These are phyloP conservation scores for Eilema caniola DNA, from an alignment of 2,888 invertebrate species.

Conservation along the genomic window DNA sequence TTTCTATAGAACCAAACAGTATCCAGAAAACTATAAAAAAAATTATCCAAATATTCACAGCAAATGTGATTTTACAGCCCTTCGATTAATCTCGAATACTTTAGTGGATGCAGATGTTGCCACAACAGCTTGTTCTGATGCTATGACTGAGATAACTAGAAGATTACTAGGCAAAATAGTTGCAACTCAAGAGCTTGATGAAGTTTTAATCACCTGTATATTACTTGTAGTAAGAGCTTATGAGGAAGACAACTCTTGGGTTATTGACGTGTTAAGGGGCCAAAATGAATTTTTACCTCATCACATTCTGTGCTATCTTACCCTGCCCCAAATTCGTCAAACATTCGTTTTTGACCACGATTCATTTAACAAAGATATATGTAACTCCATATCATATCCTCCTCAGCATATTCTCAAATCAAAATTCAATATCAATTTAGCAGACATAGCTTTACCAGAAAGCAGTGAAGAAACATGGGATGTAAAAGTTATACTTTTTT, in stretches of 20 bases:
- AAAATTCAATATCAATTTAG: slow-evolving; percentile 79
- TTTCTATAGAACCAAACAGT: slow-evolving; percentile 56
- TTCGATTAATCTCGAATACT: slow-evolving; percentile 67
- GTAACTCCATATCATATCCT: slow-evolving; percentile 67
- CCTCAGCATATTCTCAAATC: slow-evolving; percentile 76
- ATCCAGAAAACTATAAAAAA: slow-evolving; percentile 30
- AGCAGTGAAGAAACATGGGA: slow-evolving; percentile 82
- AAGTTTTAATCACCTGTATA: slow-evolving; percentile 70
- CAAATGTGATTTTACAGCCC: slow-evolving; percentile 72
- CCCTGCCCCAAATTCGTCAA: slow-evolving; percentile 65
- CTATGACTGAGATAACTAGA: slow-evolving; percentile 49
- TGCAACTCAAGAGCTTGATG: slow-evolving; percentile 73
- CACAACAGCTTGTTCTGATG: slow-evolving; percentile 16
- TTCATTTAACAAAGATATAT: slow-evolving; percentile 58
- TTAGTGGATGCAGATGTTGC: slow-evolving; percentile 43
- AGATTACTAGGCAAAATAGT: slow-evolving; percentile 70
- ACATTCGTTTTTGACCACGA: slow-evolving; percentile 64
- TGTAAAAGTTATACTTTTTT: slow-evolving; percentile 79
- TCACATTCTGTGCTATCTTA: slow-evolving; percentile 65
- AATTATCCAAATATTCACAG: slow-evolving; percentile 51
- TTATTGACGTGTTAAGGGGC: slow-evolving; percentile 70
- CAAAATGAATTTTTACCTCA: slow-evolving; percentile 72
- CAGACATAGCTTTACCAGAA: slow-evolving; percentile 77
- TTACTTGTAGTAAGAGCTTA: slow-evolving; percentile 64
- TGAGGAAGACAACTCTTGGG: slow-evolving; percentile 63